A percentile compares a stretch with the other conserved stretches of the same genome.
Evolutionary conservation across 2,797 vertebrate genomes (phyloP).

Genomic region (Iguana delicatissima): DNA sequence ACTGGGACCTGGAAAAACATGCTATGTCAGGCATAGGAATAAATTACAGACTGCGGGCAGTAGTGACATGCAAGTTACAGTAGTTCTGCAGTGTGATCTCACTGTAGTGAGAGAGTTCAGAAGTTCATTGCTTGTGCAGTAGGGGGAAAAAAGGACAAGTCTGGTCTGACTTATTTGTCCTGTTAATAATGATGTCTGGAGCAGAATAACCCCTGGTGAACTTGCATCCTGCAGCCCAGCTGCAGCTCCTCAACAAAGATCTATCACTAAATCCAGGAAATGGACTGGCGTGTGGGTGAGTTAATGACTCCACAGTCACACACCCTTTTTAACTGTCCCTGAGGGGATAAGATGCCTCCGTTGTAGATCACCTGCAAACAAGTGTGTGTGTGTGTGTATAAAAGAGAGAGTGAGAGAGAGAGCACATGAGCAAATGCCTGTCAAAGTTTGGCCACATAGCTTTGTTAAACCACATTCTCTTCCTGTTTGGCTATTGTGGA

Average conservation of each 20-base stretch:
- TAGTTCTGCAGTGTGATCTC: conserved; percentile 58
- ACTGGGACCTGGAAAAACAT: conserved; percentile 48
- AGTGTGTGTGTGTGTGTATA: conserved; percentile 2
- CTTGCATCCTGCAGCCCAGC: conserved; percentile 78
- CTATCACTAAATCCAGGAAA: conserved; percentile 74
- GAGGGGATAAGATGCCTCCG: conserved; percentile 44
- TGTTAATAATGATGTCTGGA: conserved; percentile 77
- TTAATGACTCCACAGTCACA: conserved; percentile 59
- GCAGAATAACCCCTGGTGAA: conserved; percentile 76
- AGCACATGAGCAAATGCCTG: not conserved
- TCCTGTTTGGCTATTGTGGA: conserved; percentile 48
- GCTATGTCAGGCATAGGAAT: conserved; percentile 47
- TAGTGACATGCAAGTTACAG: conserved; percentile 56
- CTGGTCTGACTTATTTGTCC: conserved; percentile 69
- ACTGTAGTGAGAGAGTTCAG: conserved; percentile 65
- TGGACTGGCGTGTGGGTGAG: conserved; percentile 63
- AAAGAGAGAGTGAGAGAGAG: conserved; percentile 47
- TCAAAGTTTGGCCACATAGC: conserved; percentile 57
- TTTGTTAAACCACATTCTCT: conserved; percentile 61
- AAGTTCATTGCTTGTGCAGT: conserved; percentile 65
- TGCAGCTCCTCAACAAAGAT: conserved; percentile 79
- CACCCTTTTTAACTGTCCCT: conserved; percentile 45
- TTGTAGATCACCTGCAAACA: conserved; percentile 59
- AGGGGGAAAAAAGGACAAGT: conserved; percentile 38
- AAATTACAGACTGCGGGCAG: conserved; percentile 61